A percentile compares a stretch with the other conserved stretches of the same genome.
phyloP scores from a whole-genome alignment of 2,797 vertebrate species.

The Vespertilio murinus region DNA sequence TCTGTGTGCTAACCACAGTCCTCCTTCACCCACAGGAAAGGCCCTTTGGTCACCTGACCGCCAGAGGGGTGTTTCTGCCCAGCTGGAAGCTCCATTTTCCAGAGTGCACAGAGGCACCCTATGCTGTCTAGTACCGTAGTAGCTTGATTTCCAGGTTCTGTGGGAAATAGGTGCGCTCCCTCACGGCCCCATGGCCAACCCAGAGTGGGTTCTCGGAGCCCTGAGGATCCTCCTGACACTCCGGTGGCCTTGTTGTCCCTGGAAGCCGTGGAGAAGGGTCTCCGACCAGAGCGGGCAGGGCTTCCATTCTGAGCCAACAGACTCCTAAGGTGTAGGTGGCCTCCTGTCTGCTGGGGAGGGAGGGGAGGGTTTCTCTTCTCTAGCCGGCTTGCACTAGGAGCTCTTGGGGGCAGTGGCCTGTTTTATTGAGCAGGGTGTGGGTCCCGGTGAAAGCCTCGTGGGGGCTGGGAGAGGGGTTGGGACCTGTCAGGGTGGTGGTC shows the following conservation, averaged over 20 bases:
- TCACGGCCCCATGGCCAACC: neutral
- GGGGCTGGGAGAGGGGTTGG: neutral
- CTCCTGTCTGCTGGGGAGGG: neutral
- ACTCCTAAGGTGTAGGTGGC: neutral
- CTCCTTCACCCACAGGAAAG: neutral
- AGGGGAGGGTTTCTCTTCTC: neutral
- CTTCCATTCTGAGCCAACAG: neutral
- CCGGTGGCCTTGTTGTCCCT: neutral
- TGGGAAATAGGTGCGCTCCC: neutral
- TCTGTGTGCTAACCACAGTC: neutral
- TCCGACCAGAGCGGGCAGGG: neutral
- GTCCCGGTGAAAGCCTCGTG: neutral
- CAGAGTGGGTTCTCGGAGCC: neutral
- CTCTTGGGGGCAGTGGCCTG: neutral
- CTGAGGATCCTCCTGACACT: neutral
- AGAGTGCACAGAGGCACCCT: neutral
- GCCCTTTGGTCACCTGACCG: neutral
- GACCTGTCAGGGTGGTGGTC: neutral
- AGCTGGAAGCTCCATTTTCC: neutral
- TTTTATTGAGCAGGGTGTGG: neutral
- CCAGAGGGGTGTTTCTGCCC: neutral
- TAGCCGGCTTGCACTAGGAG: neutral
- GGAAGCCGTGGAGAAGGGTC: accelerated
- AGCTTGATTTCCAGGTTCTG: neutral
- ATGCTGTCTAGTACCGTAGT: neutral